These are phyloP conservation scores for Sesamia nonagrioides DNA, from an alignment of 1,140 invertebrate genomes.

Conservation along the genomic window DNA sequence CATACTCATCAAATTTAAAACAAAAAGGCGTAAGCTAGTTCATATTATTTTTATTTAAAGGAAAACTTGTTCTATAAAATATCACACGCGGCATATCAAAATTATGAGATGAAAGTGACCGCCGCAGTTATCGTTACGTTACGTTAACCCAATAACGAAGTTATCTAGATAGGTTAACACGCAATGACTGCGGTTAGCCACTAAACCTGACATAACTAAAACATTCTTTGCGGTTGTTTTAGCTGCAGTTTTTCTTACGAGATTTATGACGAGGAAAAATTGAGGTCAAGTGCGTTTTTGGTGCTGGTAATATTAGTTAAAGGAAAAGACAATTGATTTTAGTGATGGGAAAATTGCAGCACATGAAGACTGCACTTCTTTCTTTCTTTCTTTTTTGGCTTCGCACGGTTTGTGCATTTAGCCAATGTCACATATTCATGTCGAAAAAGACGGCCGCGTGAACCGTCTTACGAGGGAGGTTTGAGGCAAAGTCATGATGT, in stretches of 20 bases:
- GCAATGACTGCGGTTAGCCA: constrained; percentile 42
- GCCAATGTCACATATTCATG: too few species aligned
- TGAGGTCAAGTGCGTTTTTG: constrained; percentile 41
- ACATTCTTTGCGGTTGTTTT: constrained; percentile 23
- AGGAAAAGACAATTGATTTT: background rate
- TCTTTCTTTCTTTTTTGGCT: too few species aligned
- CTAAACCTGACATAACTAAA: constrained; percentile 45
- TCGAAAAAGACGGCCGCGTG: too few species aligned
- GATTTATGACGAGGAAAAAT: background rate
- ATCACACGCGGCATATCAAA: too few species aligned
- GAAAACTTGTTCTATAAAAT: too few species aligned
- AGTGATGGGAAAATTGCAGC: background rate
- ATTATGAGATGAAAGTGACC: constrained; percentile 5
- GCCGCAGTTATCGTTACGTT: background rate
- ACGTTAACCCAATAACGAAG: constrained; percentile 34
- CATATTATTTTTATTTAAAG: too few species aligned
- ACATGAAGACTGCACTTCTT: background rate
- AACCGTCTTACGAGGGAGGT: too few species aligned
- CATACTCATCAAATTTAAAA: too few species aligned
- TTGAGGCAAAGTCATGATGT: too few species aligned
- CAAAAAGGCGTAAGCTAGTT: too few species aligned
- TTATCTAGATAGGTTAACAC: constrained; percentile 29
- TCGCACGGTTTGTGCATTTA: too few species aligned
- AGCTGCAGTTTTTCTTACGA: constrained; percentile 34
- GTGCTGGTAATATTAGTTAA: background rate